Evolutionary conservation across 2,888 invertebrate species (phyloP).

Genomic region (Scrobipalpa atriplicella): DNA sequence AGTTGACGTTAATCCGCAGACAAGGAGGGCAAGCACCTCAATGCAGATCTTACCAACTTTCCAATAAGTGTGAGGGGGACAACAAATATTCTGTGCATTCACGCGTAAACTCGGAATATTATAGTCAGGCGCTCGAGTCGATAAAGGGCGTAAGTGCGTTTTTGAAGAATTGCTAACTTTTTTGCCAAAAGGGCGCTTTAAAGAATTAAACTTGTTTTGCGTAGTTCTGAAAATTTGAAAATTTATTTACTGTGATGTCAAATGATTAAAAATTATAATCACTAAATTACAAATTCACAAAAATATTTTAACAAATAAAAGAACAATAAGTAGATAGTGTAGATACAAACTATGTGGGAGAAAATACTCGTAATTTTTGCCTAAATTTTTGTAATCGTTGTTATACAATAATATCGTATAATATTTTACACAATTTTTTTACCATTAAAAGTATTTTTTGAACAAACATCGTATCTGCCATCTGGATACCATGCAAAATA

Average conservation of each 20-base stretch:
- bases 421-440: too few relatives aligned
- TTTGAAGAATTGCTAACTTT: slow-evolving; percentile 24
- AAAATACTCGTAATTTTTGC: too few relatives aligned
- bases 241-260: too few relatives aligned
- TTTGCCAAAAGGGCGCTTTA: background rate
- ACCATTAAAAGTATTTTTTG: background rate
- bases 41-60: slow-evolving; percentile 63
- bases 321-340: too few relatives aligned
- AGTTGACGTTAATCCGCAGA: slow-evolving; percentile 75
- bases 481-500: background rate
- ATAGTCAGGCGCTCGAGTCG: slow-evolving; percentile 55
- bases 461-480: background rate
- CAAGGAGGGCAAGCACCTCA: slow-evolving; percentile 62
- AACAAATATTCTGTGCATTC: slow-evolving; percentile 77
- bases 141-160: slow-evolving; percentile 61
- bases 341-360: too few relatives aligned
- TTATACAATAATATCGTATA: too few relatives aligned
- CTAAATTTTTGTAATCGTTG: too few relatives aligned
- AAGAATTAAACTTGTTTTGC: too few relatives aligned
- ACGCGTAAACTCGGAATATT: slow-evolving; percentile 79
- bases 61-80: slow-evolving; percentile 69
- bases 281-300: too few relatives aligned
- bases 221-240: too few relatives aligned
- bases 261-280: too few relatives aligned
- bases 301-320: too few relatives aligned